phyloP scores from a whole-genome alignment of 2,888 invertebrate species.

The Theretra japonica region DNA sequence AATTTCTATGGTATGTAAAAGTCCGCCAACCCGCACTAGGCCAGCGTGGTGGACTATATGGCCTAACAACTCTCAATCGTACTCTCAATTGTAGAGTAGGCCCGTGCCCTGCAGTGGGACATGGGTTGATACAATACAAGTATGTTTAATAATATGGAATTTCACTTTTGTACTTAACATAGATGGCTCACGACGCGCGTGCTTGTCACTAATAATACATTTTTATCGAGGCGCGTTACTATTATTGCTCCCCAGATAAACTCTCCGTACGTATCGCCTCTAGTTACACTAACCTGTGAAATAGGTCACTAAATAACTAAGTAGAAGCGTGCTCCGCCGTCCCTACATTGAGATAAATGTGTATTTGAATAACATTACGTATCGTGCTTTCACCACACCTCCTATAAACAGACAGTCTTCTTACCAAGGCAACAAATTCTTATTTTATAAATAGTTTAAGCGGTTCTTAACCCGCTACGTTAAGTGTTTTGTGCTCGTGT shows the following conservation, averaged over 20 bases:
- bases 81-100: too few relatives aligned
- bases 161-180: conserved; percentile 48
- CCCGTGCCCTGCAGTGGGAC: too few relatives aligned
- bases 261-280: conserved; percentile 19
- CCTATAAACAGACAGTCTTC: conserved; percentile 25
- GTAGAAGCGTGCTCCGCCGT: conserved; percentile 20
- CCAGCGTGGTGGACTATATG: too few relatives aligned
- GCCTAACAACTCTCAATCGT: too few relatives aligned
- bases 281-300: conserved; percentile 23
- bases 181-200: conserved; percentile 41
- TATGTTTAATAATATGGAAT: conserved; percentile 26
- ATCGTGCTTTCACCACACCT: conserved; percentile 24
- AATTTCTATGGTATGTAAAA: too few relatives aligned
- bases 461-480: conserved; percentile 18
- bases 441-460: conserved; percentile 24
- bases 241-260: conserved; percentile 25
- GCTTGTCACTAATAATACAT: conserved; percentile 28
- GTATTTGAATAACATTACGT: conserved; percentile 24
- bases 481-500: conserved; percentile 15
- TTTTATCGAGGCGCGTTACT: conserved; percentile 25
- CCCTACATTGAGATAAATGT: conserved; percentile 23
- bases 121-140: too few relatives aligned
- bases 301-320: conserved; percentile 27
- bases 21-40: too few relatives aligned
- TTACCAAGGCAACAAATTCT: conserved; percentile 25